Evolutionary conservation across 2,113 vertebrate genomes (phyloP).

Genomic region (Patagioenas fasciata): DNA sequence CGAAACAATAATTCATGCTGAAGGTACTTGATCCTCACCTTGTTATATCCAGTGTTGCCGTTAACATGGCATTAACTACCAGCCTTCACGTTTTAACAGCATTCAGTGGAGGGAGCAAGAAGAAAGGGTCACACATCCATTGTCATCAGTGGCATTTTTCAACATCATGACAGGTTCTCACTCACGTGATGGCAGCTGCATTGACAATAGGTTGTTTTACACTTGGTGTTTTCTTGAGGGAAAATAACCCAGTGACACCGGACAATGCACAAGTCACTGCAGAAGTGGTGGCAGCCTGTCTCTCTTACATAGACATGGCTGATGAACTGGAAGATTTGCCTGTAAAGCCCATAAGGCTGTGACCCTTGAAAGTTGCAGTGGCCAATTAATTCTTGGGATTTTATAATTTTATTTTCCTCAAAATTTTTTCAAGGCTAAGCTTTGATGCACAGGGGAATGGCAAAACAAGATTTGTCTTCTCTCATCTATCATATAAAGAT

Average conservation of each 20-base stretch:
- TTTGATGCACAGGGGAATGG: neutral
- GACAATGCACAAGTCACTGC: neutral
- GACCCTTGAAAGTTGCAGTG: neutral
- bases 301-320: neutral
- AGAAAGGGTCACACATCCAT: neutral
- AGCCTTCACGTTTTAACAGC: neutral
- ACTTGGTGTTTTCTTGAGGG: conserved; percentile 19
- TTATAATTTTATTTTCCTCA: neutral
- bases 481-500: neutral
- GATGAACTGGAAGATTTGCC: conserved; percentile 23
- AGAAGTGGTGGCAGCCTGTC: neutral
- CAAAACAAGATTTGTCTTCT: conserved; percentile 1
- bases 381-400: neutral
- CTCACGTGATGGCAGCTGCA: neutral
- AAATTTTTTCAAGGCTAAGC: neutral
- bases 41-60: neutral
- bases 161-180: neutral
- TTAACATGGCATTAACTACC: neutral
- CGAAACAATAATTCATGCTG: neutral
- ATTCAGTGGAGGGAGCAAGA: neutral
- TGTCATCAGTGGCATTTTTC: neutral
- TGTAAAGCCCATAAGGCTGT: neutral
- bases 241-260: conserved; percentile 22
- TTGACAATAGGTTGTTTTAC: neutral
- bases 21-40: neutral